Conservation (phyloP, 2,888 invertebrate species). For the Agriopis aurantiaria region DNA sequence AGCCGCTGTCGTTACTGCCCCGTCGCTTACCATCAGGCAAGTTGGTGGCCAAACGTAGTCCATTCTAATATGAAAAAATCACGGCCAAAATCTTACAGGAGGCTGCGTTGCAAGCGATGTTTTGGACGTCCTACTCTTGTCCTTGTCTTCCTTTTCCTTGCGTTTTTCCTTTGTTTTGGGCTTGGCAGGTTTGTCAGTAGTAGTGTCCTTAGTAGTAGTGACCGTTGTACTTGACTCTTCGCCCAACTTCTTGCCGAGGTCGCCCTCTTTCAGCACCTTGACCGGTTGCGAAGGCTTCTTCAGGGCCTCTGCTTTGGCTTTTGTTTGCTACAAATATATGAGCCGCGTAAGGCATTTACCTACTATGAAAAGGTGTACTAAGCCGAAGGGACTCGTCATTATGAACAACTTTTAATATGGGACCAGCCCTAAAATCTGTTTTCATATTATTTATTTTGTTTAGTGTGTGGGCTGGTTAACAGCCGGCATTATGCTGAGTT, state of each 20-base stretch:
- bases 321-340: constrained; percentile 67
- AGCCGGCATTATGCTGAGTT: too few species aligned
- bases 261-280: constrained; percentile 64
- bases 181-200: constrained; percentile 63
- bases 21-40: too few species aligned
- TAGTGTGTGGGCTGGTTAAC: too few species aligned
- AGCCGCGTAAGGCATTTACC: background rate
- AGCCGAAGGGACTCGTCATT: too few species aligned
- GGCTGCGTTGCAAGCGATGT: constrained; percentile 54
- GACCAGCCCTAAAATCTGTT: too few species aligned
- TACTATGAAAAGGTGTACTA: too few species aligned
- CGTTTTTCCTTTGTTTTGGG: constrained; percentile 53
- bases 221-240: constrained; percentile 60
- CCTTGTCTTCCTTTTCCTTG: constrained; percentile 58
- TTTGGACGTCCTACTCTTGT: constrained; percentile 57
- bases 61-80: too few species aligned
- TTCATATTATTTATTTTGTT: too few species aligned
- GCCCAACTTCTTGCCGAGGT: constrained; percentile 59
- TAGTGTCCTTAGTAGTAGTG: constrained; percentile 40
- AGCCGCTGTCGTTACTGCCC: too few species aligned
- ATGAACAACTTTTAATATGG: too few species aligned
- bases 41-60: too few species aligned
- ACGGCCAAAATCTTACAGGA: constrained; percentile 50
- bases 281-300: constrained; percentile 80
- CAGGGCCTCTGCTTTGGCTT: constrained; percentile 87